Percentiles rank a stretch among this genome's conserved stretches.
Evolutionary conservation across 2,113 vertebrate species (phyloP).

Genomic region (Protobothrops flavoviridis): DNA sequence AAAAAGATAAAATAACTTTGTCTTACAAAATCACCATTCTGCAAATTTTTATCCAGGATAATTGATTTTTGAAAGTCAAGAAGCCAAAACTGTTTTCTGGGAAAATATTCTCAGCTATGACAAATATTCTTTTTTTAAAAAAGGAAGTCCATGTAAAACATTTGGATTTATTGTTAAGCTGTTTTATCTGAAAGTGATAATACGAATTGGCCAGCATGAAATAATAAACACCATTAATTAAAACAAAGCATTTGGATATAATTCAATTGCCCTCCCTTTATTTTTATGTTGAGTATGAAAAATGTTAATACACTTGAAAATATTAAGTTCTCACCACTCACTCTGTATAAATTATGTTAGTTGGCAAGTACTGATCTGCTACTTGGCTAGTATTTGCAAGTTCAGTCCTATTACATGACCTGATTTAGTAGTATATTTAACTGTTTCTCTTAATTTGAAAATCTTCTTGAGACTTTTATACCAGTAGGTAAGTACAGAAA

Average conservation of each 20-base stretch:
- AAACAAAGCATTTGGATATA: slow-evolving; percentile 51
- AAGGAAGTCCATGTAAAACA: slow-evolving; percentile 43
- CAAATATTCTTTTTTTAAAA: slow-evolving; percentile 53
- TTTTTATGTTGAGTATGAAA: slow-evolving; percentile 39
- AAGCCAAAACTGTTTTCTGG: slow-evolving; percentile 40
- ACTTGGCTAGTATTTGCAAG: not conserved
- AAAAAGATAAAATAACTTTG: not conserved
- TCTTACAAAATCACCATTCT: not conserved
- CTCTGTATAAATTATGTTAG: slow-evolving; percentile 17
- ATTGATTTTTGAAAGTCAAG: slow-evolving; percentile 29
- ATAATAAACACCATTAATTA: slow-evolving; percentile 52
- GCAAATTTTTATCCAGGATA: slow-evolving; percentile 5
- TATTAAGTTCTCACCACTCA: slow-evolving; percentile 21
- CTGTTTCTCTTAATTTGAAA: slow-evolving; percentile 4
- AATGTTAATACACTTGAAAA: slow-evolving; percentile 18
- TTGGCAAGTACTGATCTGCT: not conserved
- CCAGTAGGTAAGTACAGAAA: not conserved
- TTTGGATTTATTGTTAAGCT: slow-evolving; percentile 34
- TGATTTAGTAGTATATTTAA: not conserved
- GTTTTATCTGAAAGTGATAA: slow-evolving; percentile 50
- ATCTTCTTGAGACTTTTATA: not conserved
- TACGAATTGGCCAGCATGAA: slow-evolving; percentile 44
- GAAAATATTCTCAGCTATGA: slow-evolving; percentile 38
- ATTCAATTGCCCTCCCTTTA: slow-evolving; percentile 37
- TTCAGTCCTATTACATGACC: not conserved